A percentile compares a stretch with the other conserved stretches of the same genome.
These are phyloP conservation scores for Hycleus cichorii DNA, from an alignment of 1,140 invertebrate species.

Conservation along the genomic window DNA sequence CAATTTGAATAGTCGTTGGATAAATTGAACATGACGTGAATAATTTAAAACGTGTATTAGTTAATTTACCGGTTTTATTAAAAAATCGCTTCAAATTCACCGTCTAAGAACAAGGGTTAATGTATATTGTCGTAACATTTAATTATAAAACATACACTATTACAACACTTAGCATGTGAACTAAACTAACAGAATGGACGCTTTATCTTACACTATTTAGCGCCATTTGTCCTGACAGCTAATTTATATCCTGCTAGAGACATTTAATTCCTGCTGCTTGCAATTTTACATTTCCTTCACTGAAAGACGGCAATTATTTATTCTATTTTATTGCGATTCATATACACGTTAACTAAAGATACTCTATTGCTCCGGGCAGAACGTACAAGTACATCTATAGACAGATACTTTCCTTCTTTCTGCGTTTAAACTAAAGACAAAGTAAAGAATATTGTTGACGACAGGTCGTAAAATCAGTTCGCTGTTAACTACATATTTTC, in stretches of 20 bases:
- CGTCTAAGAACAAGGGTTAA: no score
- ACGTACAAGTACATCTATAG: background rate
- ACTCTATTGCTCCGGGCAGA: background rate
- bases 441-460: no score
- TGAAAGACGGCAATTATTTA: constrained; percentile 8
- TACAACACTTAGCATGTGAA: constrained; percentile 1
- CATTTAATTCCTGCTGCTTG: constrained; percentile 13
- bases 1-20: no score
- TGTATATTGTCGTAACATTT: no score
- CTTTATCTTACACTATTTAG: constrained; percentile 11
- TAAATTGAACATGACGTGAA: no score
- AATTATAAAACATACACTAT: background rate
- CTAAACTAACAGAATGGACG: background rate
- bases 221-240: constrained; percentile 17
- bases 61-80: no score
- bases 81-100: no score
- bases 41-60: no score
- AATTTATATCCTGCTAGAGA: constrained; percentile 15
- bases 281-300: constrained; percentile 14
- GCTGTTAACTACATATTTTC: no score
- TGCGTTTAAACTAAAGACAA: no score
- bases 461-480: no score
- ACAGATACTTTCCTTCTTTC: no score
- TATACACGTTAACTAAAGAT: background rate
- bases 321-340: background rate